phyloP scores from a whole-genome alignment of 2,113 vertebrate genomes.

The Centropristis striata region DNA sequence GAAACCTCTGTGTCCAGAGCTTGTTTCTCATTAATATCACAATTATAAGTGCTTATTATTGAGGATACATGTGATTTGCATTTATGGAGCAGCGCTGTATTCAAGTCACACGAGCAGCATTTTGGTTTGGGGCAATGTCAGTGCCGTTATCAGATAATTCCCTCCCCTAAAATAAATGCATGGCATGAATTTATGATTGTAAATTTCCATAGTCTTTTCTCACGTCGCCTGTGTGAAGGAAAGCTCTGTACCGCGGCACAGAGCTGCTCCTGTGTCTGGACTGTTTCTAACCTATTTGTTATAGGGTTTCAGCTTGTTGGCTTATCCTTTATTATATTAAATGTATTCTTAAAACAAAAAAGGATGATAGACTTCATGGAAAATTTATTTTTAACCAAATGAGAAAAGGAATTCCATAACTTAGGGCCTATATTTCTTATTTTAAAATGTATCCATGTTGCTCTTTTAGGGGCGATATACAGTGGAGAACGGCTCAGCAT shows the following conservation, averaged over 20 bases:
- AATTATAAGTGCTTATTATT: conserved; percentile 2
- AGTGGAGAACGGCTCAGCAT: neutral
- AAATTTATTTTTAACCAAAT: neutral
- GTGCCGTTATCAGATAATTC: neutral
- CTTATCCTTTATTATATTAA: no score
- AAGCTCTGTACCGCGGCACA: neutral
- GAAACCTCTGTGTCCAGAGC: neutral
- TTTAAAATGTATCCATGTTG: neutral
- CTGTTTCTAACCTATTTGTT: neutral
- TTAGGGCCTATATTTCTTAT: neutral
- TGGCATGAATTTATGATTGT: neutral
- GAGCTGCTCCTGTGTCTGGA: neutral
- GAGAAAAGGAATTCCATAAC: neutral
- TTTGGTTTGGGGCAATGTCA: conserved; percentile 1
- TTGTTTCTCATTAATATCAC: conserved; percentile 7
- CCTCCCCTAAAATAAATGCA: neutral
- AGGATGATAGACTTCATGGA: no score
- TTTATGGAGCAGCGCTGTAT: neutral
- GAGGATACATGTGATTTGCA: conserved; percentile 9
- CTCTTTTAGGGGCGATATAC: neutral
- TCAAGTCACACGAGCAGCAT: conserved; percentile 8
- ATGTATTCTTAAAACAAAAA: no score
- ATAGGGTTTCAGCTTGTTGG: no score
- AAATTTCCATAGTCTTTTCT: neutral
- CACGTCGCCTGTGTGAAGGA: neutral